A percentile compares a stretch with the other conserved stretches of the same genome.
Evolutionary conservation across 2,113 vertebrate species (phyloP).

Genomic region (Psammodynastes pulverulentus): DNA sequence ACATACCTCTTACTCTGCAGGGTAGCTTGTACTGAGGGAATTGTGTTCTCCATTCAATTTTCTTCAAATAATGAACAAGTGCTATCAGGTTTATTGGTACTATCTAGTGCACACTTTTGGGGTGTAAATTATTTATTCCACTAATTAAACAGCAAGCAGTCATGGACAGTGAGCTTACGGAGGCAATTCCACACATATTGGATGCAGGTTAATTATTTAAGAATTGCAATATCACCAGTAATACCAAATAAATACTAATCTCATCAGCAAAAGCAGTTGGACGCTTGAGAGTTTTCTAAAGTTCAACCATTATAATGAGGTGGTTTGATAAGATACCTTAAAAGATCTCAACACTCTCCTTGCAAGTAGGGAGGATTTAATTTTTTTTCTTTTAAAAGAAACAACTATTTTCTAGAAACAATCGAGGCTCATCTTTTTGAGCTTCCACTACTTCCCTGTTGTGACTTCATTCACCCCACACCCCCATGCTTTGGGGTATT

Average conservation of each 20-base stretch:
- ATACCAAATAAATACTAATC: slow-evolving; percentile 63
- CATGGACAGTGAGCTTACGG: slow-evolving; percentile 61
- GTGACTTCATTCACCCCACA: background rate
- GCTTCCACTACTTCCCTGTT: background rate
- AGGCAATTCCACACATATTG: slow-evolving; percentile 67
- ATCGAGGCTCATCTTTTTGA: background rate
- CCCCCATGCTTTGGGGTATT: background rate
- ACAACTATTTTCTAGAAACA: background rate
- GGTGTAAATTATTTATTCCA: slow-evolving; percentile 75
- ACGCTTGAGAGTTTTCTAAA: slow-evolving; percentile 46
- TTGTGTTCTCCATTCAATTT: slow-evolving; percentile 67
- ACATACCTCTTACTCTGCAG: slow-evolving; percentile 49
- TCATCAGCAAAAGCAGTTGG: slow-evolving; percentile 53
- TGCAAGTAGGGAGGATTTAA: slow-evolving; percentile 36
- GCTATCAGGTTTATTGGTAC: slow-evolving; percentile 66
- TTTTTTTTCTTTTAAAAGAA: background rate
- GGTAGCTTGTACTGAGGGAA: slow-evolving; percentile 56
- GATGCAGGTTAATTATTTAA: slow-evolving; percentile 76
- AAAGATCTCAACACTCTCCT: background rate
- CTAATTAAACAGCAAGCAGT: slow-evolving; percentile 73
- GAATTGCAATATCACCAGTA: slow-evolving; percentile 67
- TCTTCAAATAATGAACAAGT: slow-evolving; percentile 69
- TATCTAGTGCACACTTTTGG: slow-evolving; percentile 64
- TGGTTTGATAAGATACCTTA: slow-evolving; percentile 30
- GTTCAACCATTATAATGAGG: slow-evolving; percentile 45